These are phyloP conservation scores for Platyrinchus mystaceus DNA, from an alignment of 2,797 vertebrate genomes.

Conservation along the genomic window DNA sequence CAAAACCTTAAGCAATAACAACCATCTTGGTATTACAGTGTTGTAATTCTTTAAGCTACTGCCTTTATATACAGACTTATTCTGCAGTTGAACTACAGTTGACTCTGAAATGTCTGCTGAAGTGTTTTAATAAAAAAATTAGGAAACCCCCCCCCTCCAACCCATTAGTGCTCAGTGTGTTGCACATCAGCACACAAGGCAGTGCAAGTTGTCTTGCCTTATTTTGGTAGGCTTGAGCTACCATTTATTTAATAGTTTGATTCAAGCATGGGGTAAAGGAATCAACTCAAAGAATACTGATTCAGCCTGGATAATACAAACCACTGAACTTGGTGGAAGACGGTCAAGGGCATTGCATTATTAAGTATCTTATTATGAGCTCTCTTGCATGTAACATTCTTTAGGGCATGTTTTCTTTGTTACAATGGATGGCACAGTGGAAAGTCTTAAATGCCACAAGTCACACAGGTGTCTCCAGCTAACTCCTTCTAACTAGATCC, in stretches of 20 bases:
- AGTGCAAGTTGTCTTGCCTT: background rate
- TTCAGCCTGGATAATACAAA: background rate
- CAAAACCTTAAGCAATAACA: background rate
- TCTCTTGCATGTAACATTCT: background rate
- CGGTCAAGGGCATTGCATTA: background rate
- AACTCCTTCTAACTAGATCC: background rate
- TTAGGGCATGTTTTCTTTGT: background rate
- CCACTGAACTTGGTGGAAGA: background rate
- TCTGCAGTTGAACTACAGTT: background rate
- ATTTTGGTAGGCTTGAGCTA: background rate
- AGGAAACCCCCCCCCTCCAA: accelerated
- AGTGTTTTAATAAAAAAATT: background rate
- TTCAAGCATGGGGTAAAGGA: background rate
- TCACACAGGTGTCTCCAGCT: background rate
- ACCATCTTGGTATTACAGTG: background rate
- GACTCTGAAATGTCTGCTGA: background rate
- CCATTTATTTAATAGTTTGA: background rate
- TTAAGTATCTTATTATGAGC: background rate
- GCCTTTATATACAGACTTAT: background rate
- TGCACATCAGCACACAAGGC: background rate
- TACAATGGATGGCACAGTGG: background rate
- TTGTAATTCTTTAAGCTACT: background rate
- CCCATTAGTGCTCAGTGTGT: background rate
- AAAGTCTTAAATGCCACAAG: background rate
- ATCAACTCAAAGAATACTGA: background rate